These are phyloP conservation scores for Drosophila niveifrons DNA, from an alignment of 2,888 invertebrate genomes.

Conservation along the genomic window DNA sequence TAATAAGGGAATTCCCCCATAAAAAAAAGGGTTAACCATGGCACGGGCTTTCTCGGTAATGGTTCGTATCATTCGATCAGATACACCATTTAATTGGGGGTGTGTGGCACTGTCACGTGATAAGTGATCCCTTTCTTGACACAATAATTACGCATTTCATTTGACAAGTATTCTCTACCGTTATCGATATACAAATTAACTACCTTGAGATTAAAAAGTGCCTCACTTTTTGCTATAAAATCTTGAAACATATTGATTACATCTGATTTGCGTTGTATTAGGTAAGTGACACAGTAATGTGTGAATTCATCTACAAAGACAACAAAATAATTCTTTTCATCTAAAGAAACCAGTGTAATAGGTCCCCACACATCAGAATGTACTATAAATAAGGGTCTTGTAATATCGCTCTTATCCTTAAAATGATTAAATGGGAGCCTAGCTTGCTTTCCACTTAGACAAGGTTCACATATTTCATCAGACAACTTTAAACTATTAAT, in stretches of 20 bases:
- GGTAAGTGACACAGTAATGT: conserved; percentile 74
- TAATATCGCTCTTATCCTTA: no score
- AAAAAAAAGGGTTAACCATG: conserved; percentile 15
- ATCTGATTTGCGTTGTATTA: conserved; percentile 71
- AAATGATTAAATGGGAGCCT: no score
- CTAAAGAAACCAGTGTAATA: not conserved
- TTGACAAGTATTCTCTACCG: conserved; percentile 8
- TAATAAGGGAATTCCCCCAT: no score
- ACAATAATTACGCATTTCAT: conserved; percentile 13
- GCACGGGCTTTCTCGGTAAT: conserved; percentile 17
- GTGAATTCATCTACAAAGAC: not conserved
- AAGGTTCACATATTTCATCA: not conserved
- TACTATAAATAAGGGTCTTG: no score
- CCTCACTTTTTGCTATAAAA: conserved; percentile 11
- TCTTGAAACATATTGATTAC: conserved; percentile 13
- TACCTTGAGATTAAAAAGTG: no score
- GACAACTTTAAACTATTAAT: not conserved
- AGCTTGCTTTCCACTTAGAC: no score
- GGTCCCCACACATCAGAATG: not conserved
- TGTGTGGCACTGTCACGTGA: conserved; percentile 17
- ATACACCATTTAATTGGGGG: conserved; percentile 18
- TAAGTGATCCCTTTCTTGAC: conserved; percentile 14
- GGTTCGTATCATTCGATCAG: conserved; percentile 11
- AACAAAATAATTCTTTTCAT: not conserved
- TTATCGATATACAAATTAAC: no score